These are phyloP conservation scores for Aphyosemion australe DNA, from an alignment of 2,113 vertebrate genomes.

Conservation along the genomic window DNA sequence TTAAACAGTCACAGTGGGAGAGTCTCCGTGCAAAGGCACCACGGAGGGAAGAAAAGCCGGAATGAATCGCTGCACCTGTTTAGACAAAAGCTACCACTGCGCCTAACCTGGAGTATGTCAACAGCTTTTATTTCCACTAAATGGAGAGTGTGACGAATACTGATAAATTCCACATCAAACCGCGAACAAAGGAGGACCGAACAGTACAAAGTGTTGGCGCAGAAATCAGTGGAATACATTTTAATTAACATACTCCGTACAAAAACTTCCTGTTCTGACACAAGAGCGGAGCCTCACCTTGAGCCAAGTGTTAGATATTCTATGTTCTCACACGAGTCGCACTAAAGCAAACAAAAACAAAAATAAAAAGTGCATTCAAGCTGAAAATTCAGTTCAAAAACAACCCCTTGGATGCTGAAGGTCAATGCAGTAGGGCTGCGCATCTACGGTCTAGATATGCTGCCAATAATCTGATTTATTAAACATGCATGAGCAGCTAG, in stretches of 20 bases:
- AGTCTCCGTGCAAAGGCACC: slow-evolving; percentile 50
- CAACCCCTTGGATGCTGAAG: no score
- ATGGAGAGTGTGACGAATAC: slow-evolving; percentile 39
- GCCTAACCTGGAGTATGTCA: slow-evolving; percentile 63
- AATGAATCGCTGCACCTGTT: slow-evolving; percentile 72
- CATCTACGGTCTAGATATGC: no score
- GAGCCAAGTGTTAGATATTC: background rate
- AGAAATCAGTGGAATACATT: slow-evolving; percentile 26
- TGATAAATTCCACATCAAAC: slow-evolving; percentile 58
- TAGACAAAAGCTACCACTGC: slow-evolving; percentile 65
- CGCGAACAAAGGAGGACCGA: slow-evolving; percentile 50
- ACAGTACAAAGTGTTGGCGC: slow-evolving; percentile 47
- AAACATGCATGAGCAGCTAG: no score
- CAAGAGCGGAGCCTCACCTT: background rate
- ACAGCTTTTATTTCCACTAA: slow-evolving; percentile 67
- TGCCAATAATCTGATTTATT: no score
- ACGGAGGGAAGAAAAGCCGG: slow-evolving; percentile 40
- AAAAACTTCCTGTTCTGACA: background rate
- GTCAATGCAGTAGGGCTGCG: no score
- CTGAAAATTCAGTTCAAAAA: no score
- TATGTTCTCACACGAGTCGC: background rate
- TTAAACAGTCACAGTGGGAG: slow-evolving; percentile 75
- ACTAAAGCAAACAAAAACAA: background rate
- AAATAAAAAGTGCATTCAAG: no score
- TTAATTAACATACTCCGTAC: slow-evolving; percentile 33